Evolutionary conservation across 2,797 vertebrate species (phyloP), one percentile per base, ranked within the genome.

Genomic region (Diplodus sargus): DNA sequence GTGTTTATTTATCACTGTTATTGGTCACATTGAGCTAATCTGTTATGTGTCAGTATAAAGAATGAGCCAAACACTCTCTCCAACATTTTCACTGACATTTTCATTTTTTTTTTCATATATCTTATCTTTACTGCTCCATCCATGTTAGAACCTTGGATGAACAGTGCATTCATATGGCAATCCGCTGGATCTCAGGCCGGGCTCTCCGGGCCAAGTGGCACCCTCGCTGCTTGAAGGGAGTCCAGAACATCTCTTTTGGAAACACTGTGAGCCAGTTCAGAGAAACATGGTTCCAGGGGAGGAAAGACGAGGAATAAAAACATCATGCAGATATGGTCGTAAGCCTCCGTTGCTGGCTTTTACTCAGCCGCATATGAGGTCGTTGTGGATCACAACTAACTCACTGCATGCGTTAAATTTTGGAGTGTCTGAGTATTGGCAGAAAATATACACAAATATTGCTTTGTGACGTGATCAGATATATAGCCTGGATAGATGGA

Each of bases 221-320:
- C 11, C n/a, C 45, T 61, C 12, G 0, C 43, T 61, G 51, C 39
- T 18, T 53, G 39, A 71, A 48, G 25, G 11, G 61, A 64, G 23
- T 77, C 62, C 73, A 67, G 63, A 72, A 68, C 61, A 80, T 84
- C 43, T 84, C 47, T 68, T 78, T 73, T 17, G 7, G 51, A 66
- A 77, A 66, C 20, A 39, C 15, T 54, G 20, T 11, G 18, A 56
- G 45, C 73, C 62, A 66, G 25, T 22, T 11, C 12, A 62, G 11
- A 61, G 18, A 61, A 78, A 71, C 23, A 2, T 34, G 14, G 12
- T 52, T 76, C 34, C 39, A 39, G 30, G 13, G 14, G 28, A 70
- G 25, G 16, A 74, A 51, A 28, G 43, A 17, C 16, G 28, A 69
- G 22, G 18, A 72, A 56, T 23, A 45, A 12, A 74, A 61, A 61